These are phyloP conservation scores for Contarinia nasturtii DNA, from an alignment of 1,140 invertebrate species.

Conservation along the genomic window DNA sequence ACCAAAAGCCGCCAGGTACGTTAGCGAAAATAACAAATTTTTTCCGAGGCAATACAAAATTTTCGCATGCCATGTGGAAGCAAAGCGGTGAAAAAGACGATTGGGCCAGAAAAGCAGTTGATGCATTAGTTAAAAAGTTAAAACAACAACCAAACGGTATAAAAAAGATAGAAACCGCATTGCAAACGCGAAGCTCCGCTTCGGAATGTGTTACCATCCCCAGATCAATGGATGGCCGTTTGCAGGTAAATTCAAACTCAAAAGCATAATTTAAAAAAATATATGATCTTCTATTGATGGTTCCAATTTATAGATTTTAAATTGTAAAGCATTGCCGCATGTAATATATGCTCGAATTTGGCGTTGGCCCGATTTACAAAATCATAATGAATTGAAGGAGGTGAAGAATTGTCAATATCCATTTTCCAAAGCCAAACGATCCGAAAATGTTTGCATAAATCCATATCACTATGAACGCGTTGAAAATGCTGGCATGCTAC, in stretches of 20 bases:
- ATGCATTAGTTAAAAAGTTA: conserved; percentile 92
- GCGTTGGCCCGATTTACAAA: conserved; percentile 96
- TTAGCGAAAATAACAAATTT: no score
- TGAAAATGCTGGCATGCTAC: conserved; percentile 83
- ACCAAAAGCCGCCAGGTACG: no score
- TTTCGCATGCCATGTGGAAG: conserved; percentile 56
- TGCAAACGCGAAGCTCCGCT: conserved; percentile 79
- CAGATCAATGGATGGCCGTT: conserved; percentile 79
- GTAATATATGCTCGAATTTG: conserved; percentile 97
- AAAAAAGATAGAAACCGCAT: conserved; percentile 84
- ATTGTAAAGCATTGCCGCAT: conserved; percentile 89
- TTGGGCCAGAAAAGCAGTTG: conserved; percentile 98
- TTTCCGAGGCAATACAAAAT: no score
- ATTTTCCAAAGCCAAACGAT: conserved; percentile 64
- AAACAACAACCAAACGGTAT: conserved; percentile 94
- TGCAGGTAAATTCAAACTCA: conserved; percentile 44
- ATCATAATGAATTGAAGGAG: conserved; percentile 91
- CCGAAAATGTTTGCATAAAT: conserved; percentile 96
- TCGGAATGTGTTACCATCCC: conserved; percentile 98
- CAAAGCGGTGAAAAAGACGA: conserved; percentile 96
- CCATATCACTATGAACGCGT: conserved; percentile 95
- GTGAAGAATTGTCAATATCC: conserved; percentile 86
- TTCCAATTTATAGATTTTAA: conserved; percentile 49
- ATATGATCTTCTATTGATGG: no score
- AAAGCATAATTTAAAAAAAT: background rate